Evolutionary conservation across 2,797 vertebrate genomes (phyloP), one percentile per base, ranked within the genome.

Genomic region (Myotis myotis): DNA sequence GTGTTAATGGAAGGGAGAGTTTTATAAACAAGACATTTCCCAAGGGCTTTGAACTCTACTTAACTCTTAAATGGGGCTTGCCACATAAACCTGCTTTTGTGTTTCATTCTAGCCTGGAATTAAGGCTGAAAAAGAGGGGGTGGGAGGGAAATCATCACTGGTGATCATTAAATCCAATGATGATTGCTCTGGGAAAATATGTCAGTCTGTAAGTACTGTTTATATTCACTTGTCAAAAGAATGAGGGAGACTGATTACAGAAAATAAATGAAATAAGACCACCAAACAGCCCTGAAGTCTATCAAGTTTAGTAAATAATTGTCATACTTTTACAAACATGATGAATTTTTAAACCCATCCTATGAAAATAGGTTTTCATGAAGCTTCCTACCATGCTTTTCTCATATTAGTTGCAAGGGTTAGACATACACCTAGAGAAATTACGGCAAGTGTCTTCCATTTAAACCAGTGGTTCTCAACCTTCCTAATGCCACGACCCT

Each of bases 21-120:
- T 96, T 82, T 82, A 89, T 82, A 97, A 96, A 96, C 80, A 96
- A 92, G 92, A 84, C 44, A 71, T 87, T 74, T 94, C 95, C 83
- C 80, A 0, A 3, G 83, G 80, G 89, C 62, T 92, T 92, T 84
- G 68, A 95, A 80, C 72, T n/a, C 60, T 80, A 86, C 30, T 36
- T 55, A 15, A 92, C 90, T 93, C 71, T 96, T 92, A 87, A 79
- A 74, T 51, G 87, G 5, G 1, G 5, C 38, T 81, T 87, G 66
- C 68, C 79, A 91, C 41, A 60, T 49, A 93, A 92, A 87, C 79
- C 82, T 92, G 74, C 62, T 93, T 87, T 90, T 70, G 13, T 76
- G 75, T 86, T 91, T 75, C 72, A 89, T 92, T 92, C 89, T 74
- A 64, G 53, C 94, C 89, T 85, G 38, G 44, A 95, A 95, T 91